Evolutionary conservation across 2,888 invertebrate genomes (phyloP), one percentile per base, ranked within the genome.

Genomic region (Eudasyphora cyanicolor): DNA sequence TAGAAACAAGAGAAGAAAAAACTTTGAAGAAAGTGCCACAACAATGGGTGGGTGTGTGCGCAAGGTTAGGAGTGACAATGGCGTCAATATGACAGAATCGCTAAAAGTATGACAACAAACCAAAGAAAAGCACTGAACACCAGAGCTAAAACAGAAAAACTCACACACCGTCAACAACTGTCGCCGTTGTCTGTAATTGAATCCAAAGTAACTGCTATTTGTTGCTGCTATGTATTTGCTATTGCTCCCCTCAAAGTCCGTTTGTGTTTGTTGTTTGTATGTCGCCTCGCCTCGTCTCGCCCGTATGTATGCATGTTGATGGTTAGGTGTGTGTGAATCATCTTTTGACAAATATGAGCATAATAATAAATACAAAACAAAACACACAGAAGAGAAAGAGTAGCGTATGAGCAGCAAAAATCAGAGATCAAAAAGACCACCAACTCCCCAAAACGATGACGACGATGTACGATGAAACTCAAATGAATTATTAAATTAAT

Each of bases 291-390:
- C n/a, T n/a, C n/a, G n/a, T n/a, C n/a, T n/a, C n/a, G n/a, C n/a
- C n/a, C n/a, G 17, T 38, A 32, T 57, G 67, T 57, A 54, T 24
- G 67, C 12, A 51, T 69, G 67, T 42, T 45, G 27, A 4, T 76
- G 51, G 54, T 64, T 54, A 54, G 57, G 42, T 60, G 71, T 29
- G 21, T 51, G 71, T 78, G 77, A 78, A 71, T 78, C 77, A 78
- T 78, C 62, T 78, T 71, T 60, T 78, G 62, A 71, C 77, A 78
- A 78, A 78, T 78, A 78, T 71, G 60, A 78, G 17, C 24, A 67
- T 67, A 67, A 42, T 24, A 67, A 67, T 67, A 67, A 67, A 42
- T 45, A 77, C 19, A 76, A 54, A 64, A 29, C 62, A 35, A 54
- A 64, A 49, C 4, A 42, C 42, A 69, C 17, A 54, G 12, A 62